Percentiles rank a stretch among this genome's conserved stretches.
Conservation (phyloP, 2,113 vertebrate species). For the Erythrocercus mccallii region DNA sequence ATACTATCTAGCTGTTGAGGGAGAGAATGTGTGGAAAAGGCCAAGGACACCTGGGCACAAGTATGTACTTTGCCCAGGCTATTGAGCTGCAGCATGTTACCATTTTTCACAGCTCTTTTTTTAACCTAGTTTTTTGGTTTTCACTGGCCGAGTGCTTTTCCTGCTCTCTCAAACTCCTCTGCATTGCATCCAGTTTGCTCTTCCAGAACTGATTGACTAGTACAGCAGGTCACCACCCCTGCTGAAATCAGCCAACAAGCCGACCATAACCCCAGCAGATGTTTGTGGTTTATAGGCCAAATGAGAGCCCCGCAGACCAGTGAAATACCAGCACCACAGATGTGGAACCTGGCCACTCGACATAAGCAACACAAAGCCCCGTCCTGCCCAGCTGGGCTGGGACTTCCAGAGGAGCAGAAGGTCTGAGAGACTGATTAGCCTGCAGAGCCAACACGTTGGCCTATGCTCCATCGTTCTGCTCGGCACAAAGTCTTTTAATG, state of each 20-base stretch:
- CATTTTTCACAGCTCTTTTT: not conserved
- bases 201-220: not conserved
- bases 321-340: conserved; percentile 63
- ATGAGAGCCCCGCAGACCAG: conserved; percentile 57
- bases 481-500: conserved; percentile 41
- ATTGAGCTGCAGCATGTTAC: not conserved
- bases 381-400: conserved; percentile 49
- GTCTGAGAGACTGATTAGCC: conserved; percentile 73
- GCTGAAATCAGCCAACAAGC: conserved; percentile 59
- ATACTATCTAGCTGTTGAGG: conserved; percentile 22
- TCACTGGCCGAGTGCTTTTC: not conserved
- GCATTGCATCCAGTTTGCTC: conserved; percentile 4
- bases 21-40: conserved; percentile 17
- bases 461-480: conserved; percentile 55
- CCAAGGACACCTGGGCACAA: not conserved
- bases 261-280: conserved; percentile 74
- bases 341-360: conserved; percentile 65
- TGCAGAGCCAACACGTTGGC: conserved; percentile 23
- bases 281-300: conserved; percentile 73
- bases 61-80: not conserved
- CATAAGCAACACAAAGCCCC: conserved; percentile 13
- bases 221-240: conserved; percentile 31
- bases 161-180: not conserved
- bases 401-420: conserved; percentile 75
- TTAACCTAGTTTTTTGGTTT: not conserved